Evolutionary conservation across 2,888 invertebrate genomes (phyloP).

Genomic region (Saturnia pavonia): DNA sequence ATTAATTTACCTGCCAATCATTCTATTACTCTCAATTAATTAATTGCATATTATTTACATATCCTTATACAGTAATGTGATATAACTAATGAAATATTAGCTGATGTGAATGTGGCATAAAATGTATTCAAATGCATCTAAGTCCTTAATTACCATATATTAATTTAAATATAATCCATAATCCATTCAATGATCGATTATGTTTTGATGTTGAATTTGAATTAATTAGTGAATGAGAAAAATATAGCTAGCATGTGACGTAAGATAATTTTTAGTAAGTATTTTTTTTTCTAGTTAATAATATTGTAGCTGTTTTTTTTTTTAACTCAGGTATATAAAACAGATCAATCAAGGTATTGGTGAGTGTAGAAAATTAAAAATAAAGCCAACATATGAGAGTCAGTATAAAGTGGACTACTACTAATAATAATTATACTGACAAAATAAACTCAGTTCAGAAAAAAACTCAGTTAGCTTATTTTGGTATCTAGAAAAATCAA

Average conservation of each 20-base stretch:
- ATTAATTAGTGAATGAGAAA: slow-evolving; percentile 1
- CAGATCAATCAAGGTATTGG: neutral
- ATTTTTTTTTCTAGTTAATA: neutral
- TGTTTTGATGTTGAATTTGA: neutral
- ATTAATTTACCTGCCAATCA: neutral
- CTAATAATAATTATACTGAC: neutral
- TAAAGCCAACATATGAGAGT: neutral
- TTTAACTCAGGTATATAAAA: neutral
- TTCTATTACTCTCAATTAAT: neutral
- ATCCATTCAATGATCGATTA: neutral
- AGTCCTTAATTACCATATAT: too few species aligned
- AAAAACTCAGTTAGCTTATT: too few species aligned
- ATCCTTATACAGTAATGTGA: slow-evolving; percentile 4
- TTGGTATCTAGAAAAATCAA: too few species aligned
- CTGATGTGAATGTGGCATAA: neutral
- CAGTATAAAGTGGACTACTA: neutral
- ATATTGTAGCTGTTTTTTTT: neutral
- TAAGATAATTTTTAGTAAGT: neutral
- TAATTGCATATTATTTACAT: neutral
- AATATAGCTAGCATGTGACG: neutral
- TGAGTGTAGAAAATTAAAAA: neutral
- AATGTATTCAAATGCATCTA: neutral
- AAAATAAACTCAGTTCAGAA: too few species aligned
- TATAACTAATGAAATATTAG: slow-evolving; percentile 1
- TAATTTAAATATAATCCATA: too few species aligned